Evolutionary conservation across 1,140 invertebrate genomes (phyloP), one percentile per base, ranked within the genome.

Genomic region (Tachypleus tridentatus): DNA sequence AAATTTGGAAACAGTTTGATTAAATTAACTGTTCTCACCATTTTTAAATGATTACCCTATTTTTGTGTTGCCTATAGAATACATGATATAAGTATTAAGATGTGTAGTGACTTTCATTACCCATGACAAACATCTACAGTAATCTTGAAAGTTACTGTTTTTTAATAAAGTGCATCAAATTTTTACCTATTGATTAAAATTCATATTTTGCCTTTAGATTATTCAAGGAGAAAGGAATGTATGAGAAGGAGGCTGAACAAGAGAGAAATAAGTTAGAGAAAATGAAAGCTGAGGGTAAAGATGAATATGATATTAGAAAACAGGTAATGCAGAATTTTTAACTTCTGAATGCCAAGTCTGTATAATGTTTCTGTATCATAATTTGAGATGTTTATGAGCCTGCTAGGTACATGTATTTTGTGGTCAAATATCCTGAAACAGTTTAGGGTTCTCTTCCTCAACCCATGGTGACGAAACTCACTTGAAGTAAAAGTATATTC

Each of bases 211-310:
- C 29, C 67, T 70, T 49, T 57, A 73, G 73, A 56, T 81, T 92
- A 65, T 81, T 89, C 3, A 95, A 93, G 77, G 93, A 96, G 76
- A 93, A 91, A 74, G 75, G 85, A 8, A 85, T 85, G 51, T 97
- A 95, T 74, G 89, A 91, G 73, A 89, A 87, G 74, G 92, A 97
- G 77, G 86, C 84, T 2, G 82, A 83, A 58, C 80, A 82, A 66
- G 87, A 93, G 76, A 82, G 82, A 70, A 81, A 81, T 62, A 84
- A 85, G 65, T 79, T 93, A 74, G 83, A 91, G 71, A 89, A 87
- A 74, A 83, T 85, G 63, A 91, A 87, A 77, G 80, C 83, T 71
- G 80, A 83, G 74, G 83, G 83, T 79, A 85, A 86, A 74, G 91
- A 94, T 79, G 87, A 87, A 72, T 85, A 91, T 78, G 85, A 87